phyloP scores from a whole-genome alignment of 2,797 vertebrate species.

The Cossypha heuglini region DNA sequence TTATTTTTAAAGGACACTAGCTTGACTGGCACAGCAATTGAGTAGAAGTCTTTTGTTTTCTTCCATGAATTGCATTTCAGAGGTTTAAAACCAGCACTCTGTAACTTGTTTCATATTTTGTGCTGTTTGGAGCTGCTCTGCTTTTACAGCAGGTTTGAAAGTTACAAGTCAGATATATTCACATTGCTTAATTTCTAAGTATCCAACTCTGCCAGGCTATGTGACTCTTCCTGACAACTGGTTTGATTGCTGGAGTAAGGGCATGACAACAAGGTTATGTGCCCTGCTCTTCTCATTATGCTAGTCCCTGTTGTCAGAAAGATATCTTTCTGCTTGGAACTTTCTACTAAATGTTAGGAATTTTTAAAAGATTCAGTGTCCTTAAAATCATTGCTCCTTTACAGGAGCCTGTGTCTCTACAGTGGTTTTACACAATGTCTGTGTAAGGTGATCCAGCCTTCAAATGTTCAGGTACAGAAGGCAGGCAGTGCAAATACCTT shows the following conservation, averaged over 20 bases:
- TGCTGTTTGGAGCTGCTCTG: not conserved
- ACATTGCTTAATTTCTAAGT: not conserved
- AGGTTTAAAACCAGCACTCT: not conserved
- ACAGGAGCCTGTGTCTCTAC: not conserved
- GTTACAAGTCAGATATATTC: not conserved
- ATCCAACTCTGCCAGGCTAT: not conserved
- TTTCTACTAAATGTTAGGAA: not conserved
- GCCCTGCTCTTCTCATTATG: not conserved
- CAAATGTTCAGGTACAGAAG: not conserved
- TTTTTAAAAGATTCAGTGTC: not conserved
- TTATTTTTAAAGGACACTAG: constrained; percentile 3
- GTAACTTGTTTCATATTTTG: not conserved
- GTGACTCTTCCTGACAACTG: not conserved
- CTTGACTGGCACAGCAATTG: not conserved
- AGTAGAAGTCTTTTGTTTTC: not conserved
- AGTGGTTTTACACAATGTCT: not conserved
- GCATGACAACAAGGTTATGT: not conserved
- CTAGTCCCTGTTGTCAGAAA: not conserved
- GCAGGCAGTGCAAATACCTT: not conserved
- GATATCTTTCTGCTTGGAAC: not conserved
- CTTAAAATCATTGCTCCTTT: not conserved
- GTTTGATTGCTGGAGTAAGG: not conserved
- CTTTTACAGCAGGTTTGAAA: not conserved
- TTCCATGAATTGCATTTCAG: not conserved
- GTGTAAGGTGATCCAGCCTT: not conserved